Conservation (phyloP, 2,888 invertebrate species). For the Nesidiocoris tenuis region DNA sequence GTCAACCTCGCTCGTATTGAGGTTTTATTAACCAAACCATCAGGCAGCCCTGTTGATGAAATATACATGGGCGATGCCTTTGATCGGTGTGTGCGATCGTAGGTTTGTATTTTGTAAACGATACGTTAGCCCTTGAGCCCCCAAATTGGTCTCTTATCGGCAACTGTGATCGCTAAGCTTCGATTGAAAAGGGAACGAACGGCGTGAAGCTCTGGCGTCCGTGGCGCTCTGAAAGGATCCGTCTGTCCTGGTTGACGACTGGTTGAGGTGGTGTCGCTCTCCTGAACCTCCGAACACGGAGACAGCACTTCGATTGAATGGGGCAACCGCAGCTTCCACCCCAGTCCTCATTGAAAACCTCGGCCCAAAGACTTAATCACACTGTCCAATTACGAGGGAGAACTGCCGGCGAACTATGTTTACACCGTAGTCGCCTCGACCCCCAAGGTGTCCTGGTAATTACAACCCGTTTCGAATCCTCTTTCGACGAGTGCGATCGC, state of each 20-base stretch:
- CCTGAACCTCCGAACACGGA: neutral
- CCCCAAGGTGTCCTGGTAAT: constrained; percentile 23
- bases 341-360: neutral
- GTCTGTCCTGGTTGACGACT: constrained; percentile 8
- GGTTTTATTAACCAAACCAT: no score
- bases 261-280: neutral
- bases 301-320: neutral
- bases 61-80: no score
- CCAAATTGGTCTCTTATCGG: constrained; percentile 21
- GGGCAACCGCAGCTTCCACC: constrained; percentile 1
- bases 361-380: constrained; percentile 37
- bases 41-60: no score
- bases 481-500: constrained; percentile 1
- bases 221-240: constrained; percentile 21
- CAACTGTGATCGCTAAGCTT: constrained; percentile 12
- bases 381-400: constrained; percentile 33
- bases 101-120: no score
- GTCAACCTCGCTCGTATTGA: no score
- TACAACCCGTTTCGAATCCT: constrained; percentile 31
- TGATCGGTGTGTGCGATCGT: no score
- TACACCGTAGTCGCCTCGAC: constrained; percentile 7
- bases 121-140: no score
- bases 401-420: constrained; percentile 16
- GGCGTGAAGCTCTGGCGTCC: constrained; percentile 1
- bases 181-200: constrained; percentile 14